Conservation (phyloP, 2,888 invertebrate species). For the Euzophera pinguis region DNA sequence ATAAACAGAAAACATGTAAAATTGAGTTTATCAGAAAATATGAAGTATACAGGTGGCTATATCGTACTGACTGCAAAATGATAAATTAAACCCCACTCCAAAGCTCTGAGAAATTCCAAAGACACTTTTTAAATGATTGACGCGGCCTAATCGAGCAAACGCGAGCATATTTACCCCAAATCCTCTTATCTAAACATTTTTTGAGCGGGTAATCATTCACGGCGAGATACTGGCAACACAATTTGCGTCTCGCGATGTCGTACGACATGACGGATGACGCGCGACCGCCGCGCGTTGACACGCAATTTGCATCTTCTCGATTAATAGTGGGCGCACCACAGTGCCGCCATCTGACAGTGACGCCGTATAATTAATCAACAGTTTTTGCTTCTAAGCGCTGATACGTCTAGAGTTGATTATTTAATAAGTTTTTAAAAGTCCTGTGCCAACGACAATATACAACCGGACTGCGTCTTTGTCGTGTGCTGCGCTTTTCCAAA, state of each 20-base stretch:
- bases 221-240: slow-evolving; percentile 23
- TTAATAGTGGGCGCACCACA: slow-evolving; percentile 39
- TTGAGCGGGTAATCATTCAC: slow-evolving; percentile 14
- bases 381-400: slow-evolving; percentile 1
- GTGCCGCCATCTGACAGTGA: slow-evolving; percentile 18
- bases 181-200: slow-evolving; percentile 12
- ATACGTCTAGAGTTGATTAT: background rate
- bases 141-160: slow-evolving; percentile 10
- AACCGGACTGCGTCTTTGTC: too few species aligned
- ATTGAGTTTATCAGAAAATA: too few species aligned
- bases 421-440: too few species aligned
- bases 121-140: slow-evolving; percentile 6
- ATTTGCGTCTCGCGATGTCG: slow-evolving; percentile 26
- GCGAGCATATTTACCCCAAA: slow-evolving; percentile 8
- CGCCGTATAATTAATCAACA: slow-evolving; percentile 10
- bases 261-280: slow-evolving; percentile 22
- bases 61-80: background rate
- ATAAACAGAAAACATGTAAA: too few species aligned
- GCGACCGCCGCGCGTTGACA: slow-evolving; percentile 27
- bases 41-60: too few species aligned
- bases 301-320: slow-evolving; percentile 49
- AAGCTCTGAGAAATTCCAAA: background rate
- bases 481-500: too few species aligned
- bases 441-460: too few species aligned
- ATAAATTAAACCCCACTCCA: background rate